Evolutionary conservation across 2,888 invertebrate genomes (phyloP), one percentile per base, ranked within the genome.

Genomic region (Cynaeus angustus): DNA sequence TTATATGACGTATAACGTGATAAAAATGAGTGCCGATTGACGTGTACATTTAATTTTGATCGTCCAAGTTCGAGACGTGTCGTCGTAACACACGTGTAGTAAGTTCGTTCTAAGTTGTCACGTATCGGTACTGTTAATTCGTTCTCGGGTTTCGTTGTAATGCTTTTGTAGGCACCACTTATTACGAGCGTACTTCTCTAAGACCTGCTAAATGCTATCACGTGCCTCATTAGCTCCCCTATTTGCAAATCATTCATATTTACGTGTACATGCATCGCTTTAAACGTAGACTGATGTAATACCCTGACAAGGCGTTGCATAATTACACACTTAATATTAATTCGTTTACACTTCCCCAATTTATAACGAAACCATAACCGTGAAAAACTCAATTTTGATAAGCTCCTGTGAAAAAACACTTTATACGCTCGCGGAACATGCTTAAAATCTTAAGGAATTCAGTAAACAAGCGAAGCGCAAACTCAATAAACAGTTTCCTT

Each of bases 171-270:
- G 55, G 46, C 70, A 50, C 43, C 46, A 66, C 67, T 56, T 64
- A 70, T 66, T 52, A 53, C 58, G 13, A 21, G 12, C 37, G 50
- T 67, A 70, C 67, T 56, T 59, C 48, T 61, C 70, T 67, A 70
- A 70, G 66, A 62, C 62, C 67, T 59, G 70, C 53, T 67, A 62
- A 70, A 70, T 70, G 66, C 52, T 62, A 41, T 67, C 67, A 70
- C 70, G 70, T 70, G 70, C 70, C 52, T 70, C 67, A 70, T 70
- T 70, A 70, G 43, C 67, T 66, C 64, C 70, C 62, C 70, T 70
- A 52, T 58, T 70, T 66, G 70, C 52, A 67, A 67, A 67, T 64
- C 67, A 61, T 70, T 70, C 62, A 70, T 70, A 70, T 70, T 70
- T 70, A 70, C 62, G 70, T 70, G 62, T 66, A 62, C 50, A 70